Conservation (phyloP, 2,113 vertebrate genomes). For the Rattus rattus region DNA sequence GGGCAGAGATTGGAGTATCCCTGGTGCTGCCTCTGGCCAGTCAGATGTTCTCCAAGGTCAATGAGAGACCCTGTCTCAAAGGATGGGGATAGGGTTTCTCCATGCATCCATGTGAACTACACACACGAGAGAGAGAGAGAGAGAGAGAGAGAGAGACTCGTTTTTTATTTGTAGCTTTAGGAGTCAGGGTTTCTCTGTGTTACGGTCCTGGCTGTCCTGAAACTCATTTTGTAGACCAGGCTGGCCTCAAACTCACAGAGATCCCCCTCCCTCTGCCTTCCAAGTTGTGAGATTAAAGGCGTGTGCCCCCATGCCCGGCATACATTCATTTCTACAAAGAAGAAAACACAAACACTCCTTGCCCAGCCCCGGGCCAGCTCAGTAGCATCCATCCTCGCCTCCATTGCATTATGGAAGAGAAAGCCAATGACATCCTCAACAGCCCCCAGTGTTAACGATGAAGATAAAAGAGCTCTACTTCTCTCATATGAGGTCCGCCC, state of each 20-base stretch:
- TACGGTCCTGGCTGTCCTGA: not conserved
- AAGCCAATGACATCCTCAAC: fast-evolving
- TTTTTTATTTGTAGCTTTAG: not conserved
- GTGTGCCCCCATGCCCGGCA: no score
- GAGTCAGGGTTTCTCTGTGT: not conserved
- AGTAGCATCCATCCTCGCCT: not conserved
- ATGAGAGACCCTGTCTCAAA: not conserved
- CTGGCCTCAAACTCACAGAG: not conserved
- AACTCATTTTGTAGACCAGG: not conserved
- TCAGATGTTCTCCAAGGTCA: not conserved
- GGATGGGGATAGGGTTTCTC: not conserved
- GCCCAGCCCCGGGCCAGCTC: not conserved
- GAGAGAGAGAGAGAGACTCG: no score
- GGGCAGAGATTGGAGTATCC: not conserved
- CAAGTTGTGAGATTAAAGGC: not conserved
- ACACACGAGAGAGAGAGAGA: not conserved
- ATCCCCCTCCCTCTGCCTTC: not conserved
- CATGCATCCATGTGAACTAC: no score
- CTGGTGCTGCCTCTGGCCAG: not conserved
- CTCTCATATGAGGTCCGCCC: not conserved
- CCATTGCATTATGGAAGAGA: not conserved
- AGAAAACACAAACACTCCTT: not conserved
- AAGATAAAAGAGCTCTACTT: not conserved
- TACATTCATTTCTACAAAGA: not conserved
- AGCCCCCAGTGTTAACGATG: not conserved